Conservation (phyloP, 2,797 vertebrate genomes). For the Hozukius guyotensis region DNA sequence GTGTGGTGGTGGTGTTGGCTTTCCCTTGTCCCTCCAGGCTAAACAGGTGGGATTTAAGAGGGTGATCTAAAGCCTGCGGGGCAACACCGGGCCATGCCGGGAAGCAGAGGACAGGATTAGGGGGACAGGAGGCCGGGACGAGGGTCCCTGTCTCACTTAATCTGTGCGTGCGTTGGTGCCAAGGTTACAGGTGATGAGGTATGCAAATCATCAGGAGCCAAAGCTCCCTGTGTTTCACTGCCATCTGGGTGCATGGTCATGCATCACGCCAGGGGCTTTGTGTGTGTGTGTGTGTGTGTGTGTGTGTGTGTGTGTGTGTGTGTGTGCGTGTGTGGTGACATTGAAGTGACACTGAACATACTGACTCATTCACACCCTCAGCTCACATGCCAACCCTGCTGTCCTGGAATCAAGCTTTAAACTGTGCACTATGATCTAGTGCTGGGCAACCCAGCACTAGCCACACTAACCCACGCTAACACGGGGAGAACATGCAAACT, state of each 20-base stretch:
- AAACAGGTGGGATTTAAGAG: conserved; percentile 78
- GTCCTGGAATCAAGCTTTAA: conserved; percentile 13
- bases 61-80: conserved; percentile 49
- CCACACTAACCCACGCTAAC: too few relatives aligned
- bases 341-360: conserved; percentile 49
- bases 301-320: conserved; percentile 9
- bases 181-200: conserved; percentile 65
- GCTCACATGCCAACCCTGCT: conserved; percentile 24
- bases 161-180: conserved; percentile 36
- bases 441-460: too few relatives aligned
- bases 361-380: conserved; percentile 38
- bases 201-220: conserved; percentile 51
- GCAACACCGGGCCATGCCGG: conserved; percentile 16
- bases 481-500: too few relatives aligned
- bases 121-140: background rate
- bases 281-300: conserved; percentile 3
- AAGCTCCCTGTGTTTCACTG: conserved; percentile 39
- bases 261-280: conserved; percentile 27
- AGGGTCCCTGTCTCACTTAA: conserved; percentile 42
- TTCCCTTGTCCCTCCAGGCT: conserved; percentile 39
- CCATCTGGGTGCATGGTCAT: conserved; percentile 49
- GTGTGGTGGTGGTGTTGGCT: conserved; percentile 41
- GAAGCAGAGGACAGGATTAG: conserved; percentile 51
- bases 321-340: conserved; percentile 19
- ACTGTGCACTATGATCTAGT: background rate